Evolutionary conservation across 2,113 vertebrate genomes (phyloP).

Genomic region (Notarius lentiginosus): DNA sequence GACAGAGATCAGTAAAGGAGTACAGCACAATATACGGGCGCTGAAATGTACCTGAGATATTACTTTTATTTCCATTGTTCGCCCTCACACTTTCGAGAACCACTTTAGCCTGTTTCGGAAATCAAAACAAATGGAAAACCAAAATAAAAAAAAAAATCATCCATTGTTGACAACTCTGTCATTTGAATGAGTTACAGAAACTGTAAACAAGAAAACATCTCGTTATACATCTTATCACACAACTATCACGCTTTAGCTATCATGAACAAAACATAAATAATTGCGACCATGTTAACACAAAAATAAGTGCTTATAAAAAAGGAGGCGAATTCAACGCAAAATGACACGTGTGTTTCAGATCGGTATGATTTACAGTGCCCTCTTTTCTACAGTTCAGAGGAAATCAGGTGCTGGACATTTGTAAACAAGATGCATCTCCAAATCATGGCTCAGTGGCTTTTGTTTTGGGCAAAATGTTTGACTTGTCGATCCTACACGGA

Average conservation of each 20-base stretch:
- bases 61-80: constrained; percentile 66
- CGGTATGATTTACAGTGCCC: not conserved
- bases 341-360: constrained; percentile 45
- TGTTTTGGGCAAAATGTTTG: constrained; percentile 45
- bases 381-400: constrained; percentile 57
- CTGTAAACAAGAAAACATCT: constrained; percentile 67
- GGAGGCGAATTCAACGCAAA: constrained; percentile 40
- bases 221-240: not conserved
- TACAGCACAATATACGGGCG: constrained; percentile 61
- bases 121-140: not conserved
- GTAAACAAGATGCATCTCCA: constrained; percentile 60
- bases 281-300: constrained; percentile 59
- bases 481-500: constrained; percentile 1
- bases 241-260: constrained; percentile 11
- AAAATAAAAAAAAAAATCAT: not conserved
- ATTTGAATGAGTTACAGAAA: constrained; percentile 42
- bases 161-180: constrained; percentile 23
- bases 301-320: constrained; percentile 77
- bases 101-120: constrained; percentile 47
- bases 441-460: constrained; percentile 55
- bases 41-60: constrained; percentile 79
- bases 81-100: constrained; percentile 66
- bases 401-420: constrained; percentile 59
- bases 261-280: constrained; percentile 16
- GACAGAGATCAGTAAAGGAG: constrained; percentile 31